Evolutionary conservation across 2,113 vertebrate genomes (phyloP), one percentile per base, ranked within the genome.

Genomic region (Odocoileus virginianus): DNA sequence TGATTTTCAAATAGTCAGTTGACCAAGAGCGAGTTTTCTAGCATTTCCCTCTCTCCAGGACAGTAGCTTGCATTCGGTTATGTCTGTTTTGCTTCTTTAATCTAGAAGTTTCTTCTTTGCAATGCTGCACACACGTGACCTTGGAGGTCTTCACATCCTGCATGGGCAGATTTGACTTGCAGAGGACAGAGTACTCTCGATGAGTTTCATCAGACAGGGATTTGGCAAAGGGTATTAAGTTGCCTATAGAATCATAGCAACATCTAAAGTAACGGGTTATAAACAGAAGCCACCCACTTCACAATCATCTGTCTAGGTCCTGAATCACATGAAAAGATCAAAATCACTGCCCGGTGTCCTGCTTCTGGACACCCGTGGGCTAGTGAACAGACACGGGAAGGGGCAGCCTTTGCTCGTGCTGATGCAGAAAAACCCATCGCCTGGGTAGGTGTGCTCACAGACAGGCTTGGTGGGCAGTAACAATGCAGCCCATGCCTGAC

Each of bases 381-480:
- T 43, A 14, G 14, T 21, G 45, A n/a, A 21, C 17, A 2, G n/a
- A 52, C 1, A 2, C 1, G 11, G 27, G 28, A 23, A 40, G 43
- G 3, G 5, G 27, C 17, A 50, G 14, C 50, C 16, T 84, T 16
- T 5, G 83, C 79, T 54, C 28, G 0, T 5, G 1, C 58, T 15
- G 23, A 8, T 67, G n/a, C 33, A 43, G 50, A 8, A 71, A 85
- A 90, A n/a, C 87, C 87, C 7, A 1, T 45, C 0, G 0, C 7
- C 71, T 27, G 17, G 5, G 1, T 6, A 6, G 15, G 36, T 23
- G 13, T 23, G 25, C 19, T 45, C 21, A 33, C 27, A 21, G 6
- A 2, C 0, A 27, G 85, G 57, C 36, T 28, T 0, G 5, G 25
- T 0, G 13, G 76, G 58, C 21, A 14, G 45, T 10, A 7, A 1